Base-by-base conservation (phyloP, 2,888 invertebrate species). In the Eustalomyia histrio region DNA sequence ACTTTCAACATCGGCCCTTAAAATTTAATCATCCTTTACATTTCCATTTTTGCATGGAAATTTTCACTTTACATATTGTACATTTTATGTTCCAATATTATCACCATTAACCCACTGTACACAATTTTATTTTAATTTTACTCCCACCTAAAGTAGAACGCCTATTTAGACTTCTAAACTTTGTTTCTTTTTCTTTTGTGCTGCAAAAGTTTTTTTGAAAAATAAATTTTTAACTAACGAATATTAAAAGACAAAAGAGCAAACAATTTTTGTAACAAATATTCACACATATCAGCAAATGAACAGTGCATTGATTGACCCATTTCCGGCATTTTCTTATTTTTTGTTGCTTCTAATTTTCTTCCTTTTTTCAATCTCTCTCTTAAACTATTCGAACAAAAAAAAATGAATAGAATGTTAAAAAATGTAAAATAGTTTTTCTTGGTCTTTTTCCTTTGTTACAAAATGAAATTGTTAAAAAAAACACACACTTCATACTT, bases 291-390 rank as follows among this genome's bases (percentile, higher is more conserved):
- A 24, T 43, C 58, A 53, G 24, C 52, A 76, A 57, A 17, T 64
- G 29, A 58, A 52, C 47, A 71, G 65, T 72, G 18, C 52, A 35
- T 69, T 73, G 79, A 74, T 71, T 82, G 73, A 74, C 65, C 76
- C 12, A 60, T 69, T 79, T 79, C 69, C 21, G 61, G n/a, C 52
- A 43, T 24, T n/a, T 29, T 29, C 29, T 1, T 29, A 12, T 24
- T 29, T 29, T 33, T 57, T 24, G n/a, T 33, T 29, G 18, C 16
- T 55, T 8, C 55, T 18, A n/a, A 29, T 57, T 18, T 24, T 33
- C 57, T 57, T 33, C 43, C 18, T 57, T 24, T 57, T 29, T 57
- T 57, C 29, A 57, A 72, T 72, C 52, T 61, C 63, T 61, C 63
- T 39, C 63, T n/a, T 64, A 14, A n/a, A n/a, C n/a, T 57, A 29